These are phyloP conservation scores for Seira musarum DNA, from an alignment of 2,888 invertebrate species.

Conservation along the genomic window DNA sequence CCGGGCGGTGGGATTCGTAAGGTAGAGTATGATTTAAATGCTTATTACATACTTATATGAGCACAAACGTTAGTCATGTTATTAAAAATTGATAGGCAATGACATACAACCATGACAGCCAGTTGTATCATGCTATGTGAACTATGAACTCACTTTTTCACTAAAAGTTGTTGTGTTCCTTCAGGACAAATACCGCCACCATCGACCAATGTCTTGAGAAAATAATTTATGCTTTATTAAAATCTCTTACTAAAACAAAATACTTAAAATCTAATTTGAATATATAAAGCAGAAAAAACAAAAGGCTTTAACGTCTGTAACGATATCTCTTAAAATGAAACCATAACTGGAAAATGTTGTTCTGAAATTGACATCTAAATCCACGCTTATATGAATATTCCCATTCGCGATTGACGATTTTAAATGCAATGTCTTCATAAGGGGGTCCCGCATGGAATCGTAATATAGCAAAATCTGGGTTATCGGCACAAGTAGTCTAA, in stretches of 20 bases:
- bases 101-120: too few species aligned
- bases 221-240: not conserved
- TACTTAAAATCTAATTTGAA: not conserved
- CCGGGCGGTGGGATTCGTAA: too few species aligned
- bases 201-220: not conserved
- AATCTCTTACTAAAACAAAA: not conserved
- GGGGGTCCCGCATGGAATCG: conserved; percentile 99
- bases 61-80: too few species aligned
- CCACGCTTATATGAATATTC: conserved; percentile 99
- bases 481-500: conserved; percentile 91
- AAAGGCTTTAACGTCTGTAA: conserved; percentile 81
- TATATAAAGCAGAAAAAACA: not conserved
- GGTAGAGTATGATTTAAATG: too few species aligned
- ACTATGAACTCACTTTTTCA: too few species aligned
- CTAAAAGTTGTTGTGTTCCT: too few species aligned
- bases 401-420: conserved; percentile 99
- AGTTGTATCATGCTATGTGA: too few species aligned
- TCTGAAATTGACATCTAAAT: conserved; percentile 99
- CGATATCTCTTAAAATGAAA: conserved; percentile 99
- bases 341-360: conserved; percentile 99
- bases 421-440: conserved; percentile 99
- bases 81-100: too few species aligned
- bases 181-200: not conserved
- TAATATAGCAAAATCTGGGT: conserved; percentile 94
- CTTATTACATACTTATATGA: too few species aligned